Base-by-base conservation (phyloP, 2,888 invertebrate genomes). In the Hecatera dysodea region DNA sequence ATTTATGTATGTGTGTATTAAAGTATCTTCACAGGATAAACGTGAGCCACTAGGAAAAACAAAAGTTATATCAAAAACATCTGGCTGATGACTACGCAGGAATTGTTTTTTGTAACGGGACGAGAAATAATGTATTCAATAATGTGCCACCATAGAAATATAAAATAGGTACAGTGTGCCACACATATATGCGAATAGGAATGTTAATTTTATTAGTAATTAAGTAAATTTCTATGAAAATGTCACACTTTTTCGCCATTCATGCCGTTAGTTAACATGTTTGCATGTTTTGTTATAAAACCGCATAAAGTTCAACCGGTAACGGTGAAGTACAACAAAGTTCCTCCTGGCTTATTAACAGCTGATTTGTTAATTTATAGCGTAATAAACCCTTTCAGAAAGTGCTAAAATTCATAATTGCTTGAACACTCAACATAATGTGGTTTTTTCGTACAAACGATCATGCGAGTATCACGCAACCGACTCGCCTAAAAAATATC, bases 391-490 rank as follows among this genome's bases (percentile, higher is more conserved):
- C 52, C 46, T 84, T 74, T 36, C 15, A 6, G 12, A 56, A 56
- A 33, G 57, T 5, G 11, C 11, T 75, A 80, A 79, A 57, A 69
- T 27, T 63, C 57, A 84, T 44, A 75, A 75, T 77, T 66, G 81
- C 59, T 62, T 70, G 46, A 52, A 27, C 42, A 50, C 55, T 55
- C 56, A 46, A n/a, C 22, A n/a, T 64, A 66, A 53, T 53, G 50
- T 68, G 56, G 12, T 56, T 60, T 75, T 72, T 80, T 81, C 64
- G 63, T 70, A 56, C 56, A 67, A 61, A 75, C 62, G 48, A 73
- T 78, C 85, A 85, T 81, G 84, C 68, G 77, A 84, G 29, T 22
- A 81, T 80, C 85, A 81, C 74, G 75, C 81, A 68, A 76, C 66
- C 62, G 63, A 50, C 62, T 73, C 44, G 64, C 67, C 65, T 72